phyloP scores from a whole-genome alignment of 2,888 invertebrate genomes.

The Timema cristinae region DNA sequence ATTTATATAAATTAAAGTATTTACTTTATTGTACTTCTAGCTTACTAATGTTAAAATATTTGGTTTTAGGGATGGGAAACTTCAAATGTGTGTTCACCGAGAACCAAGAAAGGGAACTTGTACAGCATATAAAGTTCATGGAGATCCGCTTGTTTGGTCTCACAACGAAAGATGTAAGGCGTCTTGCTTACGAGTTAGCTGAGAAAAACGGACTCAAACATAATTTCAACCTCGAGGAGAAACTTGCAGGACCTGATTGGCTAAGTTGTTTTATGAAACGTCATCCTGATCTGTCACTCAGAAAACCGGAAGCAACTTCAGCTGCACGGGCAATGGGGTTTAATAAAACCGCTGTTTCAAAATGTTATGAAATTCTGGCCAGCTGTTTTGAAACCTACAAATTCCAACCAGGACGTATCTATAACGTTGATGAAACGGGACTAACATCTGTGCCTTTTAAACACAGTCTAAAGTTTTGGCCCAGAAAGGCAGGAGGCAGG shows the following conservation, averaged over 20 bases:
- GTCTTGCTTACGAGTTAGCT: not conserved
- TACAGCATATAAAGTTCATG: not conserved
- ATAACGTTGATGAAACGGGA: not conserved
- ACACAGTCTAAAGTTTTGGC: no score
- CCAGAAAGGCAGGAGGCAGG: slow-evolving; percentile 4
- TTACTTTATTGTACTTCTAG: not conserved
- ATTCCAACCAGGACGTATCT: not conserved
- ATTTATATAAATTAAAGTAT: not conserved
- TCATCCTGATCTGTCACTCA: slow-evolving; percentile 2
- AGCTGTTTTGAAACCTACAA: not conserved
- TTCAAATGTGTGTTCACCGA: not conserved
- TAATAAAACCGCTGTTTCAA: not conserved
- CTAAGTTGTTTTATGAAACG: not conserved
- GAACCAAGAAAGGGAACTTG: not conserved
- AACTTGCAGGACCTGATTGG: not conserved
- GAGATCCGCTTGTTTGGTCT: not conserved
- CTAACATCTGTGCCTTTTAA: not conserved
- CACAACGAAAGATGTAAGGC: not conserved
- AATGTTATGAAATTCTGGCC: not conserved
- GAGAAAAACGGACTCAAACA: not conserved
- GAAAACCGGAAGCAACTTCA: slow-evolving; percentile 9
- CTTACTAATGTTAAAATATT: not conserved
- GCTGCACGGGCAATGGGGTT: slow-evolving; percentile 5
- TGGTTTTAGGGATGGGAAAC: not conserved
- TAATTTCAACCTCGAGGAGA: not conserved